phyloP scores from a whole-genome alignment of 2,113 vertebrate species.

The Probosciger aterrimus region DNA sequence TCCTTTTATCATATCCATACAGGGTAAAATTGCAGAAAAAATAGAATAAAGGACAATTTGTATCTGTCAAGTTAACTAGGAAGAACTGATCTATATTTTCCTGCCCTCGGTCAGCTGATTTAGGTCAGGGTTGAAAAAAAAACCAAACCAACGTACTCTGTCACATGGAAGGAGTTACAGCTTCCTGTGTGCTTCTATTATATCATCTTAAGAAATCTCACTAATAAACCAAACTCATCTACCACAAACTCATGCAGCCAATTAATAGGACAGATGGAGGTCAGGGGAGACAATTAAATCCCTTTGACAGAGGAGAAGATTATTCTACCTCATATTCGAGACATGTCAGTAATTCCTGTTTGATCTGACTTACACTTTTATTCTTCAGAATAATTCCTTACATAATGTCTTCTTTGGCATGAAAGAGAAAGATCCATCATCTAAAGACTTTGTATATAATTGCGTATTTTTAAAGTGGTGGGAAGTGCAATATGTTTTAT shows the following conservation, averaged over 20 bases:
- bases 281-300: slow-evolving; percentile 41
- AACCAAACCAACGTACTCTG: background rate
- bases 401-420: background rate
- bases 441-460: background rate
- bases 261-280: slow-evolving; percentile 51
- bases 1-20: background rate
- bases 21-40: background rate
- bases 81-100: background rate
- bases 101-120: background rate
- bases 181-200: background rate
- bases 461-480: background rate
- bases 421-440: background rate
- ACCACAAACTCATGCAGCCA: slow-evolving; percentile 21
- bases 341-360: slow-evolving; percentile 38
- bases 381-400: slow-evolving; percentile 32
- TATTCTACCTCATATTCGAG: slow-evolving; percentile 34
- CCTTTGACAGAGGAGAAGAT: slow-evolving; percentile 22
- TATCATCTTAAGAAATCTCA: background rate
- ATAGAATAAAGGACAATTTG: background rate
- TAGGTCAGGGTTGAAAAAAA: background rate
- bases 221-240: slow-evolving; percentile 38
- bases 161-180: background rate
- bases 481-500: background rate
- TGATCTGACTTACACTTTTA: slow-evolving; percentile 36
- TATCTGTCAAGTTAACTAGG: background rate